These are phyloP conservation scores for Drosophila dives DNA, from an alignment of 2,888 invertebrate genomes.

Conservation along the genomic window DNA sequence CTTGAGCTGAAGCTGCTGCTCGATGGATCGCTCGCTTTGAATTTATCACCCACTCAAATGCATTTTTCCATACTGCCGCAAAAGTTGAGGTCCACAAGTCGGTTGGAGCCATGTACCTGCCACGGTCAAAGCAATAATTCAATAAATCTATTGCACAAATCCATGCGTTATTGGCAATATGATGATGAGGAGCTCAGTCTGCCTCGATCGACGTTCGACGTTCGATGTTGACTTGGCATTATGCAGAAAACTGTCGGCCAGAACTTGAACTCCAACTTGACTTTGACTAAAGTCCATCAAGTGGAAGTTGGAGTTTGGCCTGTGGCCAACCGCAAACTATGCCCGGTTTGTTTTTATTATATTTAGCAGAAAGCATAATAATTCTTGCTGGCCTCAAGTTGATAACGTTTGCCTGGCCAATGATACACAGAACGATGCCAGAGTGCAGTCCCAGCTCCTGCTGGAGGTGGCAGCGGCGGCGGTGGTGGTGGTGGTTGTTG, in stretches of 20 bases:
- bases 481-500: conserved; percentile 18
- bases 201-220: conserved; percentile 37
- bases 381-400: conserved; percentile 74
- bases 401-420: conserved; percentile 69
- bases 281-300: conserved; percentile 82
- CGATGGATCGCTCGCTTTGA: conserved; percentile 63
- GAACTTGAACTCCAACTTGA: conserved; percentile 81
- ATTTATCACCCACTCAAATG: conserved; percentile 79
- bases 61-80: conserved; percentile 71
- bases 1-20: conserved; percentile 23
- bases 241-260: conserved; percentile 63
- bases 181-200: conserved; percentile 72
- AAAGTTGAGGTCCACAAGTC: conserved; percentile 31
- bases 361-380: conserved; percentile 82
- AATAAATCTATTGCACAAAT: conserved; percentile 83
- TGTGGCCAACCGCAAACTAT: conserved; percentile 62
- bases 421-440: conserved; percentile 40
- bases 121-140: conserved; percentile 83
- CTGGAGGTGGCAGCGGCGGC: conserved; percentile 4
- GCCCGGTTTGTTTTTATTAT: conserved; percentile 79
- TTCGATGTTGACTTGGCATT: conserved; percentile 61
- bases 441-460: conserved; percentile 26
- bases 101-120: conserved; percentile 82
- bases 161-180: conserved; percentile 81
- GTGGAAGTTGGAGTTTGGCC: conserved; percentile 66